Base-by-base conservation (phyloP, 2,113 vertebrate genomes). In the Pseudois nayaur region DNA sequence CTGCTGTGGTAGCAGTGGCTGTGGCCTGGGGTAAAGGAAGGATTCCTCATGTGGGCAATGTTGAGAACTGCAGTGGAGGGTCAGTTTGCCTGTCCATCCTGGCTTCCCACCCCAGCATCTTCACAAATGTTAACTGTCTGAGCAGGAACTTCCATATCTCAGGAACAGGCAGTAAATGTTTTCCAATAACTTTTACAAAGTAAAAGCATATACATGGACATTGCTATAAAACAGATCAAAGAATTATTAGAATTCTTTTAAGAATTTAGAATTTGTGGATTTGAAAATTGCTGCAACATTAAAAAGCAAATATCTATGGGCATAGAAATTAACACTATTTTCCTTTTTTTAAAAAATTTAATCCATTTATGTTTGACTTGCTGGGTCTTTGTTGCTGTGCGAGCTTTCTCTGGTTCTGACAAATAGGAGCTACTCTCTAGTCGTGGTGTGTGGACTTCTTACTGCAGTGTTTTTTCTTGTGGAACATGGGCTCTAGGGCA, bases 231-330 rank as follows among this genome's bases (percentile, higher is more conserved):
- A 64, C 33, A 50, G 60, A 87, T 87, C n/a, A 84, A 59, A 21
- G 31, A 62, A 64, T 55, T 57, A 50, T 57, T 87, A 84, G n/a
- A 78, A 91, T 94, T 95, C 54, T 84, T 95, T 89, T 55, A 95
- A 79, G 29, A 87, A 48, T 87, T 86, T 40, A 82, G 19, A 94
- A 78, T 96, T 88, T 84, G 55, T 94, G 76, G 21, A 78, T 87
- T 88, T 97, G 43, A 92, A 88, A 94, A 88, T 64, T 52, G 40
- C 33, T 87, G 9, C 25, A 91, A 83, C 50, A 85, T 57, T 88
- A 50, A 17, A 67, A 94, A 91, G 25, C 55, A 94, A 95, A 84
- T 88, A 94, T 50, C 13, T 14, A 45, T 10, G 52, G 76, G 81
- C 31, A 91, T 88, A 91, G 21, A 87, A 94, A 84, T 84, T 59